Base-by-base conservation (phyloP, 2,888 invertebrate species). In the Drosophila vallismaia region DNA sequence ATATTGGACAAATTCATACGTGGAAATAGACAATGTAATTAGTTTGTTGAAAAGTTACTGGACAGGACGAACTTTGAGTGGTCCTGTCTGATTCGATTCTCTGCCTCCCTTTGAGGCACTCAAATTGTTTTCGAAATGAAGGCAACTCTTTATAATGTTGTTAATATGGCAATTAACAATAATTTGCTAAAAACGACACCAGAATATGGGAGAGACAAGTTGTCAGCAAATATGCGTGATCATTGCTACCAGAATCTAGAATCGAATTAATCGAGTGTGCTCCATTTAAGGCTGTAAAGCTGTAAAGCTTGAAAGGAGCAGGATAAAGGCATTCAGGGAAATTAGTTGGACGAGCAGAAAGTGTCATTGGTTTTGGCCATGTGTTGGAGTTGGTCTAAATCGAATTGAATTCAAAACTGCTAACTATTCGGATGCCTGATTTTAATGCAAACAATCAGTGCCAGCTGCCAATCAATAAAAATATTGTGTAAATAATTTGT, bases 111-210 rank as follows among this genome's bases (percentile, higher is more conserved):
- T 12, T 10, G 28, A 26, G 36, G 1, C 38, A n/a, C 19, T 1
- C 29, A 12, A 50, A 14, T 4, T 49, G 29, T 7, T 24, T 44
- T 40, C 19, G 19, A 28, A 28, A 28, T 28, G 28, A 28, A 28
- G 6, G 6, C 38, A 53, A 69, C 69, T 68, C 49, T 71, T 57
- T 57, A 54, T 53, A 40, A 38, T 53, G 49, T 31, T 58, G 54
- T 60, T 55, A 70, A 55, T 51, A 40, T 54, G 53, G 42, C 31
- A 70, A 70, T 70, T 70, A 70, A 68, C 69, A 69, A 48, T 60
- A 51, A 70, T 69, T 69, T 12, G 70, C 55, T 51, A 71, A 66
- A 66, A 71, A 66, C 51, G 66, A 72, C 67, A 71, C 57, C 26
- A 50, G 12, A 58, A 38, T 19, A n/a, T 10, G 40, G 24, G 2